Percentiles rank a stretch among this genome's conserved stretches.
Evolutionary conservation across 2,797 vertebrate species (phyloP).

Genomic region (Champsocephalus gunnari): DNA sequence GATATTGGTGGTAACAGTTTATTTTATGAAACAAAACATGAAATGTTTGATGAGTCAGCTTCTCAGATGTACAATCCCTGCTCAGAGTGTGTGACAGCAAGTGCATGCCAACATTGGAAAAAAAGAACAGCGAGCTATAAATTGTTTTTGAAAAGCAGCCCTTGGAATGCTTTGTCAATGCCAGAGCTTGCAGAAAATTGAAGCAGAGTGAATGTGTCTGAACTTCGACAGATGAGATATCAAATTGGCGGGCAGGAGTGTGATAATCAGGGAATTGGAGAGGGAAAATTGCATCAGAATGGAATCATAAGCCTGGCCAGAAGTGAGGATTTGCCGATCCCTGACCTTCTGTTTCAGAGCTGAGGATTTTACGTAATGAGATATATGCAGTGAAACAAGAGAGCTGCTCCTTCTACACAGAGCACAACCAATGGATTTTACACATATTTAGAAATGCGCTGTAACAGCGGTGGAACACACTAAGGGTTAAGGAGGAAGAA

Average conservation of each 20-base stretch:
- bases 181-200: slow-evolving; percentile 52
- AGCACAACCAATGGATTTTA: slow-evolving; percentile 62
- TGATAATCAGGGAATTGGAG: slow-evolving; percentile 80
- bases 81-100: slow-evolving; percentile 17
- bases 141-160: slow-evolving; percentile 48
- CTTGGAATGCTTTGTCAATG: slow-evolving; percentile 32
- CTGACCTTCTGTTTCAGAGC: slow-evolving; percentile 85
- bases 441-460: slow-evolving; percentile 59
- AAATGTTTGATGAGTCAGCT: slow-evolving; percentile 15
- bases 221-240: slow-evolving; percentile 73
- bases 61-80: slow-evolving; percentile 13
- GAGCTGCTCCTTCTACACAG: slow-evolving; percentile 27
- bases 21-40: not conserved
- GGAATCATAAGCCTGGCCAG: slow-evolving; percentile 80
- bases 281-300: slow-evolving; percentile 83
- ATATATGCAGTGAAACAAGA: slow-evolving; percentile 76
- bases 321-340: slow-evolving; percentile 82
- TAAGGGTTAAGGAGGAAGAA: slow-evolving; percentile 44
- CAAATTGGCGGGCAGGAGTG: slow-evolving; percentile 68
- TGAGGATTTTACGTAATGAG: slow-evolving; percentile 84
- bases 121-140: slow-evolving; percentile 15
- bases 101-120: not conserved
- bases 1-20: not conserved
- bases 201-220: slow-evolving; percentile 68
- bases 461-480: slow-evolving; percentile 37